phyloP scores from a whole-genome alignment of 2,888 invertebrate species.

The Flexamia atlantica region DNA sequence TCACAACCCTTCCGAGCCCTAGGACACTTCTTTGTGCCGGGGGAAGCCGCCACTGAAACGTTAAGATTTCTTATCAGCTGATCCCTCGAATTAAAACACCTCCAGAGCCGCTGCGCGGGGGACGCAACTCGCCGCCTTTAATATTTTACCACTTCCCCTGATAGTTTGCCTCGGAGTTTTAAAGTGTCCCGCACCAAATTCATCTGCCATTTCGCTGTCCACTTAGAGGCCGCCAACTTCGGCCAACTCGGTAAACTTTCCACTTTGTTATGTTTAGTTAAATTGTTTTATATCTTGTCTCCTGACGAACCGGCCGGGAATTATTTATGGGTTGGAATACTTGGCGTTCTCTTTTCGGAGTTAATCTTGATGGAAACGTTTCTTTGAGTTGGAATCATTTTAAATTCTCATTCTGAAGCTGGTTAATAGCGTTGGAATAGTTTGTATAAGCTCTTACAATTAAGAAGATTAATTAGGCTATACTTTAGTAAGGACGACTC shows the following conservation, averaged over 20 bases:
- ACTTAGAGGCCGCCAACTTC: constrained; percentile 42
- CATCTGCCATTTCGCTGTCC: constrained; percentile 58
- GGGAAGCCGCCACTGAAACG: neutral
- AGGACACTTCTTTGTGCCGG: neutral
- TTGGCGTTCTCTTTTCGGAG: neutral
- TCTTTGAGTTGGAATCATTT: too few species aligned
- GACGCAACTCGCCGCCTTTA: constrained; percentile 15
- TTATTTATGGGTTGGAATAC: constrained; percentile 38
- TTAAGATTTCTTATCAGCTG: constrained; percentile 39
- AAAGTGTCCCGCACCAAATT: constrained; percentile 54
- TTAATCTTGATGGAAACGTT: neutral
- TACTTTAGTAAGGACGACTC: too few species aligned
- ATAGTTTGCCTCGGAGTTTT: constrained; percentile 48
- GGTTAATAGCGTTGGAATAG: too few species aligned
- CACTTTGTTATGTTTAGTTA: constrained; percentile 59
- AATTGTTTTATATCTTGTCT: constrained; percentile 57
- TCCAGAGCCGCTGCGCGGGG: neutral
- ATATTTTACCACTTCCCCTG: constrained; percentile 51
- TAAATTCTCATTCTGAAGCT: neutral
- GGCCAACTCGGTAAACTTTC: constrained; percentile 44
- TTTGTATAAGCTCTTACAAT: neutral
- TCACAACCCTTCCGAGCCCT: neutral
- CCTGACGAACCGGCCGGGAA: constrained; percentile 29
- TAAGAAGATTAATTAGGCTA: neutral
- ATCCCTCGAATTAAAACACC: constrained; percentile 39